Conservation (phyloP, 2,888 invertebrate species). For the Clostera curtula region DNA sequence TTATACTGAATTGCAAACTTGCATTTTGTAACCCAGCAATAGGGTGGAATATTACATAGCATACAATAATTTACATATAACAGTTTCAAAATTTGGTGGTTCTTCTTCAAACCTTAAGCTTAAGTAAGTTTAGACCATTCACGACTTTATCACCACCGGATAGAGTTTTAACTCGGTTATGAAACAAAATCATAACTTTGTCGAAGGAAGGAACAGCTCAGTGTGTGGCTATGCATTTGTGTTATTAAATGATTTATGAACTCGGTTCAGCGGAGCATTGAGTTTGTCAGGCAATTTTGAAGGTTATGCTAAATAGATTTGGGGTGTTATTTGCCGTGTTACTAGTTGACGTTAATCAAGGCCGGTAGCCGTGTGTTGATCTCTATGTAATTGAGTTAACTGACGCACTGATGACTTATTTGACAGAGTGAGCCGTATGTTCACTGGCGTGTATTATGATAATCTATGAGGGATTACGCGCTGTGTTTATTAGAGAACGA, state of each 20-base stretch:
- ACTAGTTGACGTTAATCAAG: constrained; percentile 50
- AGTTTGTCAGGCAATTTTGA: constrained; percentile 39
- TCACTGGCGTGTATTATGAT: constrained; percentile 48
- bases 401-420: constrained; percentile 73
- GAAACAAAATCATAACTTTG: constrained; percentile 32
- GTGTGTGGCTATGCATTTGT: constrained; percentile 72
- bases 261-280: constrained; percentile 54
- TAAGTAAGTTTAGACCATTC: constrained; percentile 17
- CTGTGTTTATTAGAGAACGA: constrained; percentile 33
- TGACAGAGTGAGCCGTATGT: constrained; percentile 65
- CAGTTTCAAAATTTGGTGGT: constrained; percentile 33
- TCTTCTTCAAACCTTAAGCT: constrained; percentile 36
- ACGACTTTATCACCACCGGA: constrained; percentile 8
- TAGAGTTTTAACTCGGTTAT: constrained; percentile 28
- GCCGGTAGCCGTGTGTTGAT: constrained; percentile 71
- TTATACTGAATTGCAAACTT: constrained; percentile 20
- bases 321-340: constrained; percentile 37
- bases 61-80: too few species aligned
- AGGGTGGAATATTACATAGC: constrained; percentile 29
- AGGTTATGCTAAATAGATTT: constrained; percentile 32
- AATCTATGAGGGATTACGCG: constrained; percentile 42
- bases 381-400: constrained; percentile 72
- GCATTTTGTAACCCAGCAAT: constrained; percentile 21
- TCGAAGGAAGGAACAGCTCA: constrained; percentile 68
- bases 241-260: constrained; percentile 75